Evolutionary conservation across 2,888 invertebrate species (phyloP), one percentile per base, ranked within the genome.

Genomic region (Opisthograptis luteolata): DNA sequence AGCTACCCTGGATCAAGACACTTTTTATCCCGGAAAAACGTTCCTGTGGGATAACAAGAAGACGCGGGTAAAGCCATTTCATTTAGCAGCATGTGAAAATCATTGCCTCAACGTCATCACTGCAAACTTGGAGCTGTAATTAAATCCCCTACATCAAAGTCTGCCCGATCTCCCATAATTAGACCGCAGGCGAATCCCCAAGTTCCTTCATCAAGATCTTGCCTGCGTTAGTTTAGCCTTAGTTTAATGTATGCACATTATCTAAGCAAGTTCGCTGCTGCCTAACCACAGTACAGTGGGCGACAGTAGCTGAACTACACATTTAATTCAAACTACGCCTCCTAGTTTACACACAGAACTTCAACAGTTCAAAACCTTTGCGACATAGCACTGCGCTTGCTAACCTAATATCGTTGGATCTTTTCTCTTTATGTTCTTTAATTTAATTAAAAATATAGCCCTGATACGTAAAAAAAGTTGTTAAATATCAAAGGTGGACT

Each of bases 171-270:
- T 62, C 65, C 76, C 77, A 72, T 88, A 87, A 88, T 88, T 84
- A 87, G 58, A 58, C 79, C 79, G 74, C 76, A 70, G 81, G 79
- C 79, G 79, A 66, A 65, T 52, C 54, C 53, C 76, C 71, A 87
- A 88, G 80, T 87, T 88, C 82, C 80, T 81, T 87, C 87, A 88
- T 89, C 89, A 87, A 83, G 86, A 81, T 81, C 81, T 82, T 43
- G 78, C 66, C 68, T 65, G 80, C 83, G 84, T 82, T 89, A 90
- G 89, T 90, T 90, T 77, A 74, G 81, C 76, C 84, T 84, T 84
- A 87, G 87, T 88, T 88, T 90, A 90, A 90, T 89, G 84, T 88
- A 90, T 90, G 88, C 89, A 88, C 86, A 88, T 89, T 90, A 90
- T 87, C 89, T 90, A 88, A 89, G 87, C 86, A 84, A 87, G 80